phyloP scores from a whole-genome alignment of 2,797 vertebrate genomes.

The Oceanodroma leucorhoa region DNA sequence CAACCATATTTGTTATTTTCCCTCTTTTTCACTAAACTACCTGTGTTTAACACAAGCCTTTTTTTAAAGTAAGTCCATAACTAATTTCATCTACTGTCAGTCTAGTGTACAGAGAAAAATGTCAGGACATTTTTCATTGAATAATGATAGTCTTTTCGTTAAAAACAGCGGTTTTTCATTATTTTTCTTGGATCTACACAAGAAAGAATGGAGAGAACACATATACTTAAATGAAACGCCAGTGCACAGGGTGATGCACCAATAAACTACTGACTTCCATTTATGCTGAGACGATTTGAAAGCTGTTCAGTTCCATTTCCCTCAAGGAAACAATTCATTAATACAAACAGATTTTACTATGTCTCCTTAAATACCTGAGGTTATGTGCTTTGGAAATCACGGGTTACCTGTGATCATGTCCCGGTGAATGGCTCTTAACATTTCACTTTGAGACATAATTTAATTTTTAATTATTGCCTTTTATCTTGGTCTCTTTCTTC shows the following conservation, averaged over 20 bases:
- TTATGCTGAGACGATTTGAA: not conserved
- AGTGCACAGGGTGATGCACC: not conserved
- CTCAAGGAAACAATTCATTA: not conserved
- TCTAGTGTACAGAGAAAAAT: not conserved
- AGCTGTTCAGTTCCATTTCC: not conserved
- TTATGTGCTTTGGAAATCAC: not conserved
- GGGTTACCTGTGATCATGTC: not conserved
- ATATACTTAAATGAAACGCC: not conserved
- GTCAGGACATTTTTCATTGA: not conserved
- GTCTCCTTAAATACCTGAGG: not conserved
- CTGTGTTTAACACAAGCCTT: not conserved
- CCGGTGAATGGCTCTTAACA: not conserved
- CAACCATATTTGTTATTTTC: not conserved
- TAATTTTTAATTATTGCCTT: not conserved
- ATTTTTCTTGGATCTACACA: not conserved
- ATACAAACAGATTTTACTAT: not conserved
- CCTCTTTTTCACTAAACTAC: not conserved
- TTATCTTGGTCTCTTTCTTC: not conserved
- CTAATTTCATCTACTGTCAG: not conserved
- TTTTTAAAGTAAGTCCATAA: not conserved
- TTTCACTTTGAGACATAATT: not conserved
- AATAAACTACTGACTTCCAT: not conserved
- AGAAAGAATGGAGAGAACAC: not conserved
- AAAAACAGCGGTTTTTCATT: not conserved
- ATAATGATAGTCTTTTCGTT: not conserved